A percentile compares a stretch with the other conserved stretches of the same genome.
phyloP scores from a whole-genome alignment of 2,797 vertebrate species.

The Enteromius trimaculatus region DNA sequence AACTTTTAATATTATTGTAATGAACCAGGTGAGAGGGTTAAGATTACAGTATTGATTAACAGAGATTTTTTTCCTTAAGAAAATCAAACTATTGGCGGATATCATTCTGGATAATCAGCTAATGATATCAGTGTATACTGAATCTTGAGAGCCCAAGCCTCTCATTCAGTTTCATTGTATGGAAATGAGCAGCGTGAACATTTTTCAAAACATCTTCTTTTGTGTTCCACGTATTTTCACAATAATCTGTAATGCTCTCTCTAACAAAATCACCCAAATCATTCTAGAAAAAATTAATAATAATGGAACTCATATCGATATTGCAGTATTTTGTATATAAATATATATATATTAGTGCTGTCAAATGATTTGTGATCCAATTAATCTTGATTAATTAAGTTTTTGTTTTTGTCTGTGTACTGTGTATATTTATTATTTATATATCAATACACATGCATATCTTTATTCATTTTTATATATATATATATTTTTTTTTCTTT shows the following conservation, averaged over 20 bases:
- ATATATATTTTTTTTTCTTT: too few species aligned
- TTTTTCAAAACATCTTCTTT: not conserved
- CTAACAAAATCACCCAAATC: not conserved
- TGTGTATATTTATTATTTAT: too few species aligned
- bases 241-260: too few species aligned
- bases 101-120: not conserved
- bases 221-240: not conserved
- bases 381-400: too few species aligned
- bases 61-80: not conserved
- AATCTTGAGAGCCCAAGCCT: not conserved
- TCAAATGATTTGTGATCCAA: too few species aligned
- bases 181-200: not conserved
- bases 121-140: not conserved
- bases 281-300: not conserved
- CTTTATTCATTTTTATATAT: too few species aligned
- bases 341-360: too few species aligned
- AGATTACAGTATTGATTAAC: not conserved
- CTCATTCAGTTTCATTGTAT: not conserved
- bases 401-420: too few species aligned
- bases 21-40: not conserved
- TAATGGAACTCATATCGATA: too few species aligned
- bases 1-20: too few species aligned
- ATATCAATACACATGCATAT: too few species aligned
- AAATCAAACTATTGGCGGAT: not conserved
- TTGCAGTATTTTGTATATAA: too few species aligned